A percentile compares a stretch with the other conserved stretches of the same genome.
These are phyloP conservation scores for Hydrolagus affinis DNA, from an alignment of 2,113 vertebrate species.

Conservation along the genomic window DNA sequence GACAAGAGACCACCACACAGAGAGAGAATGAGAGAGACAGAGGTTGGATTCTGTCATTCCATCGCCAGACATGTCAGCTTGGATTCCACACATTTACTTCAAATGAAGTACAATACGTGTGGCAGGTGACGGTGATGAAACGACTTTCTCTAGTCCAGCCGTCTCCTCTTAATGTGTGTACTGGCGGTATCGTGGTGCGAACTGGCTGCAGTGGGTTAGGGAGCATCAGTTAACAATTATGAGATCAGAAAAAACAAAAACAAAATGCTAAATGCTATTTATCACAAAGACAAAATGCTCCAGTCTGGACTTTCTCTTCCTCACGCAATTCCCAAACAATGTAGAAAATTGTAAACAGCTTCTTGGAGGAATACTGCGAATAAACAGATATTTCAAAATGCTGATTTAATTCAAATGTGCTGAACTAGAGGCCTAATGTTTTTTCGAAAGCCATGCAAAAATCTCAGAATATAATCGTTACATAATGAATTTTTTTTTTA, in stretches of 20 bases:
- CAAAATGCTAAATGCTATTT: not conserved
- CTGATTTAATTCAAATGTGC: not conserved
- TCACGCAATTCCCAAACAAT: constrained; percentile 10
- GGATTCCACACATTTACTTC: not conserved
- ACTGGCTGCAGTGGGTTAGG: not conserved
- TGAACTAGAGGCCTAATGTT: not conserved
- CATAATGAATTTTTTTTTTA: not conserved
- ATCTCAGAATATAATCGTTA: not conserved
- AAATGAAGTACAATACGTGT: not conserved
- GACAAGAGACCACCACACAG: too few species aligned
- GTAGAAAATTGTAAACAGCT: not conserved
- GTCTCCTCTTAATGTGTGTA: not conserved
- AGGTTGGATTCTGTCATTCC: too few species aligned
- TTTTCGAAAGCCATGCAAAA: not conserved
- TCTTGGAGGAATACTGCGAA: not conserved
- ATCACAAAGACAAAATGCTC: not conserved
- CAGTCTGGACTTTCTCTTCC: not conserved
- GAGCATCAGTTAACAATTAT: constrained; percentile 15
- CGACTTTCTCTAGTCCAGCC: not conserved
- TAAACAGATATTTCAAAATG: not conserved
- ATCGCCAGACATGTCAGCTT: too few species aligned
- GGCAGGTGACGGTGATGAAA: not conserved
- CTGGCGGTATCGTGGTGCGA: not conserved
- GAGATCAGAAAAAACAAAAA: not conserved
- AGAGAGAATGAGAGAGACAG: too few species aligned